Evolutionary conservation across 1,140 invertebrate species (phyloP).

Genomic region (Phocides pigmalion): DNA sequence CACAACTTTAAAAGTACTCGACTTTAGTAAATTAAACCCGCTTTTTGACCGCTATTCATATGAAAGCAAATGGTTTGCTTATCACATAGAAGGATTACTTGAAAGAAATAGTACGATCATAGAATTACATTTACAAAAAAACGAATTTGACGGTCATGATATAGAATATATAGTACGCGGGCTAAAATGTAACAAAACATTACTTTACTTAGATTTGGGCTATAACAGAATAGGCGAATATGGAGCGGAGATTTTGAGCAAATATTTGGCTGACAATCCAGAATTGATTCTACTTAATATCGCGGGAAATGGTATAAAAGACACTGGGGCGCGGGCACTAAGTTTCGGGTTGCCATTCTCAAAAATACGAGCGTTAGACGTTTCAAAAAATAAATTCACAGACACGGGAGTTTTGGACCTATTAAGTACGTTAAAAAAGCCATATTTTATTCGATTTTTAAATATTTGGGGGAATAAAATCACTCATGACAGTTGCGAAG

Average conservation of each 20-base stretch:
- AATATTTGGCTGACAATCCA: slow-evolving; percentile 81
- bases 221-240: slow-evolving; percentile 85
- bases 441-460: slow-evolving; percentile 75
- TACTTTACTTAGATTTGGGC: slow-evolving; percentile 83
- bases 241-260: slow-evolving; percentile 79
- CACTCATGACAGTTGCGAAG: slow-evolving; percentile 62
- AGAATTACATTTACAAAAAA: slow-evolving; percentile 85
- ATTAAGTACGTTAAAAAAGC: slow-evolving; percentile 84
- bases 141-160: slow-evolving; percentile 84
- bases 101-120: slow-evolving; percentile 76
- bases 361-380: slow-evolving; percentile 82
- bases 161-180: slow-evolving; percentile 83
- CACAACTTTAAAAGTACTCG: slow-evolving; percentile 80
- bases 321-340: slow-evolving; percentile 82
- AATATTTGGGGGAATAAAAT: slow-evolving; percentile 85
- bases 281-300: slow-evolving; percentile 79
- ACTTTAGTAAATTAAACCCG: slow-evolving; percentile 84
- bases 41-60: slow-evolving; percentile 65
- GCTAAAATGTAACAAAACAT: slow-evolving; percentile 74
- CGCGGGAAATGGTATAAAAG: slow-evolving; percentile 82
- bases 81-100: slow-evolving; percentile 70
- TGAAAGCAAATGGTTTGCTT: slow-evolving; percentile 74
- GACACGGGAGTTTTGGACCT: slow-evolving; percentile 79
- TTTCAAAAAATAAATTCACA: slow-evolving; percentile 83
- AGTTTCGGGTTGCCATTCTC: slow-evolving; percentile 83